These are phyloP conservation scores for Nannospalax galili DNA, from an alignment of 2,113 vertebrate genomes.

Conservation along the genomic window DNA sequence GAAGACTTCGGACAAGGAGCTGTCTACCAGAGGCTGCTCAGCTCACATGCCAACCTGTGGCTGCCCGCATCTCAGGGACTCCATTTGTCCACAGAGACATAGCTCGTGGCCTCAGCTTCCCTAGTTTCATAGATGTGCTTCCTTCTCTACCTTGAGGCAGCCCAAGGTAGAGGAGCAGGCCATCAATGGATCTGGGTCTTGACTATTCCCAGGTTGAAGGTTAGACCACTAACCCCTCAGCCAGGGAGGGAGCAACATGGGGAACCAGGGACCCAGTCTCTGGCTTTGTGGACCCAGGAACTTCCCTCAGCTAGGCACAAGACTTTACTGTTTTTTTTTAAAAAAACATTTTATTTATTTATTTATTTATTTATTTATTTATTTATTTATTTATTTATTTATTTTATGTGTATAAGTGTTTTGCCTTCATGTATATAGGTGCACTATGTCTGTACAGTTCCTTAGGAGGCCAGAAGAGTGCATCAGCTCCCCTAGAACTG, in stretches of 20 bases:
- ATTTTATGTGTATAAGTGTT: no score
- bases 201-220: neutral
- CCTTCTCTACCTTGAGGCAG: neutral
- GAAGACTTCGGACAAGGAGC: neutral
- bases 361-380: no score
- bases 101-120: neutral
- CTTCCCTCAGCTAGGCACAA: neutral
- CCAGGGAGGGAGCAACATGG: rapidly evolving
- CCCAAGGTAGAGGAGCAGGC: neutral
- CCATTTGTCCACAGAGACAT: neutral
- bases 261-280: neutral
- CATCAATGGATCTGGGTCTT: neutral
- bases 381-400: no score
- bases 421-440: no score
- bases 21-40: no score
- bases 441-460: no score
- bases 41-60: neutral
- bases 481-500: no score
- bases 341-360: no score
- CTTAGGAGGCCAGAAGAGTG: no score
- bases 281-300: neutral
- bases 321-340: no score
- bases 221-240: neutral
- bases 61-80: neutral
- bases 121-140: neutral